Percentiles rank a stretch among this genome's conserved stretches.
Evolutionary conservation across 2,888 invertebrate genomes (phyloP).

Genomic region (Craniophora ligustri): DNA sequence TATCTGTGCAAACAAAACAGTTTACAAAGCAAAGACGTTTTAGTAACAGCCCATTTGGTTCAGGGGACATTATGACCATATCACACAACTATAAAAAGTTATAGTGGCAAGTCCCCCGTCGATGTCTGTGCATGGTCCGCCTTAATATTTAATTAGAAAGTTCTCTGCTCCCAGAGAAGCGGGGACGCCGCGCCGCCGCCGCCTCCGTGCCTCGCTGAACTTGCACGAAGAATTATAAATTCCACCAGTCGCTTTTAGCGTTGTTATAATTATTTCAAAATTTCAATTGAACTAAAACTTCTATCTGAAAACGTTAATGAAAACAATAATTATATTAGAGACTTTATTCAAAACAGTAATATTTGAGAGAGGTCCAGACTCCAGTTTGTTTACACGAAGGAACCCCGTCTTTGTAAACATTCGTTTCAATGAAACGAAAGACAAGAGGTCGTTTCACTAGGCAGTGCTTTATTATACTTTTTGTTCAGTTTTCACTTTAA

Average conservation of each 20-base stretch:
- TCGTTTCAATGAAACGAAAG: slow-evolving; percentile 6
- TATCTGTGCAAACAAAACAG: slow-evolving; percentile 18
- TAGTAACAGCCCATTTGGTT: slow-evolving; percentile 48
- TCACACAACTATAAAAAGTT: slow-evolving; percentile 56
- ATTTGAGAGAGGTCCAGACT: slow-evolving; percentile 12
- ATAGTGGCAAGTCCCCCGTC: slow-evolving; percentile 58
- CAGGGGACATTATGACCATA: slow-evolving; percentile 43
- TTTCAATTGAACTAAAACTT: slow-evolving; percentile 57
- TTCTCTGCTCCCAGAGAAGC: slow-evolving; percentile 64
- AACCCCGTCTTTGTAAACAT: not conserved
- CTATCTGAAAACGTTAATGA: slow-evolving; percentile 38
- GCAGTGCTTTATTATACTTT: slow-evolving; percentile 1
- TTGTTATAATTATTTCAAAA: slow-evolving; percentile 71
- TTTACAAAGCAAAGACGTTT: slow-evolving; percentile 31
- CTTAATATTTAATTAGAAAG: slow-evolving; percentile 83
- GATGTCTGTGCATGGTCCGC: slow-evolving; percentile 65
- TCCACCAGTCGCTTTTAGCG: slow-evolving; percentile 66
- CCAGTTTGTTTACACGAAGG: not conserved
- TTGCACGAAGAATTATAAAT: slow-evolving; percentile 75
- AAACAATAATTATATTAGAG: slow-evolving; percentile 45
- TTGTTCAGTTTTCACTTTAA: not conserved
- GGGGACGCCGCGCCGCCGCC: no score
- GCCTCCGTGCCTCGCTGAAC: slow-evolving; percentile 67
- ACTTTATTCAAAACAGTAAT: slow-evolving; percentile 30
- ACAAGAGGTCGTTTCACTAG: not conserved